Evolutionary conservation across 2,888 invertebrate species (phyloP).

Genomic region (Adineta ricciae): DNA sequence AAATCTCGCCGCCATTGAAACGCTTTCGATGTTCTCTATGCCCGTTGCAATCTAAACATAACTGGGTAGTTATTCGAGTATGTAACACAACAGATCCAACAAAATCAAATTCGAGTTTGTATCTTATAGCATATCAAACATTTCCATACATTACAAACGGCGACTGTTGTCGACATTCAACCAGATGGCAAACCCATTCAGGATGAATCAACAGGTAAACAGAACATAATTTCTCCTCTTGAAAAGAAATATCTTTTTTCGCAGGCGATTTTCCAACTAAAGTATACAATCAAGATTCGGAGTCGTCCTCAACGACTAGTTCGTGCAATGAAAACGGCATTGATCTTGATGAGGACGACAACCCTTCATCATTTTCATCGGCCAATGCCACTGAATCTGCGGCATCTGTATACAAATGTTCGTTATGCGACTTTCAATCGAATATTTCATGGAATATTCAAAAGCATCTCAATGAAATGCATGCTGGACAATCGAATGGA

Average conservation of each 20-base stretch:
- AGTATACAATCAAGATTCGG: background rate
- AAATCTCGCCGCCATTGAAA: slow-evolving; percentile 1
- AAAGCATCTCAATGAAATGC: background rate
- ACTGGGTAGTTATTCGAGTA: slow-evolving; percentile 18
- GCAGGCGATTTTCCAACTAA: background rate
- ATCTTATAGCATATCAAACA: slow-evolving; percentile 10
- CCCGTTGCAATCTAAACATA: background rate
- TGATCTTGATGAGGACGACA: slow-evolving; percentile 1
- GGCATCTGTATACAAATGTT: slow-evolving; percentile 8
- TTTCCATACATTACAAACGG: slow-evolving; percentile 19
- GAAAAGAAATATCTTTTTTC: background rate
- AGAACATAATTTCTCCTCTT: background rate
- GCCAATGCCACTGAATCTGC: background rate
- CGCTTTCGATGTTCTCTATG: slow-evolving; percentile 23
- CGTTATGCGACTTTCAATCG: background rate
- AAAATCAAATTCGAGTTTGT: background rate
- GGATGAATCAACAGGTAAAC: background rate
- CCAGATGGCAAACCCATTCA: background rate
- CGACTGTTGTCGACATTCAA: background rate
- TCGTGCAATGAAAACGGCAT: background rate
- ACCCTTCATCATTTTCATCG: background rate
- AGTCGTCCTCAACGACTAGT: background rate
- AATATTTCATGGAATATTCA: background rate
- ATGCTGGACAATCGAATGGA: background rate
- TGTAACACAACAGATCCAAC: background rate